phyloP scores from a whole-genome alignment of 2,797 vertebrate species.

The Carcharodon carcharias region DNA sequence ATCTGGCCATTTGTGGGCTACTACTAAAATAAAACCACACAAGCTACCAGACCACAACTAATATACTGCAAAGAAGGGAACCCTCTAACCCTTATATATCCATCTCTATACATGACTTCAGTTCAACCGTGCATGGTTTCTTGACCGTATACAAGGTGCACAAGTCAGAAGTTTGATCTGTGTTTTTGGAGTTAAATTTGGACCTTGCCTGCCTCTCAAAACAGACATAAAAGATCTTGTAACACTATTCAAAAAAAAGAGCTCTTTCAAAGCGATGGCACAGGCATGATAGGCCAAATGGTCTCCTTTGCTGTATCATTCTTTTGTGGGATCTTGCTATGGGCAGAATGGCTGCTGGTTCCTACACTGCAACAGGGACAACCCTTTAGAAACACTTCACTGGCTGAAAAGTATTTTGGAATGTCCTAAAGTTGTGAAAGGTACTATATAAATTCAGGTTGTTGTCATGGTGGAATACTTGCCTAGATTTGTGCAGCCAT shows the following conservation, averaged over 20 bases:
- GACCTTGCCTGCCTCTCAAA: background rate
- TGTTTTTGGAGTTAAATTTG: background rate
- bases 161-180: background rate
- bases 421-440: background rate
- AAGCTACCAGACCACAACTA: background rate
- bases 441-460: background rate
- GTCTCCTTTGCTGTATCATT: background rate
- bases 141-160: background rate
- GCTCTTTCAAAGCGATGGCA: background rate
- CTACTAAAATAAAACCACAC: background rate
- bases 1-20: background rate
- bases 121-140: background rate
- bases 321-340: background rate
- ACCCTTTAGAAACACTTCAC: background rate
- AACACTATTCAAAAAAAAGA: background rate
- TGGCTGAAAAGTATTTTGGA: background rate
- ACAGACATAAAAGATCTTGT: background rate
- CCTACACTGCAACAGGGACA: background rate
- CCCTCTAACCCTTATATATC: background rate
- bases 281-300: background rate
- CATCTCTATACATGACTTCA: background rate
- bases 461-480: background rate
- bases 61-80: background rate
- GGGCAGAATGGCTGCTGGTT: background rate
- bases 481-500: background rate